Conservation (phyloP, 2,888 invertebrate species). For the Athetis lepigone region DNA sequence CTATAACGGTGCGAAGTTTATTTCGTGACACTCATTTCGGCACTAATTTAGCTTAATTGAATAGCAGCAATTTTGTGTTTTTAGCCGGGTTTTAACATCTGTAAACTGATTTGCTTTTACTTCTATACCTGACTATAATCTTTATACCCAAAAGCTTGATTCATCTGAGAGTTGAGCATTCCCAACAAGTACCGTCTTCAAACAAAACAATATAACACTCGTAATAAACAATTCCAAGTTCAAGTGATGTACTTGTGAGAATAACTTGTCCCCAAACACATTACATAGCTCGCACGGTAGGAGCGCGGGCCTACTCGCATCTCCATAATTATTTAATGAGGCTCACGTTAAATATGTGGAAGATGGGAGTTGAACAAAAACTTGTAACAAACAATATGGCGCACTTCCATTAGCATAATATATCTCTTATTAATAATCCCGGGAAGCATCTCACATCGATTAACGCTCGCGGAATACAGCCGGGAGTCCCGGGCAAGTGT, state of each 20-base stretch:
- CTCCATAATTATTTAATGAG: conserved; percentile 47
- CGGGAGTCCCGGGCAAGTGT: conserved; percentile 35
- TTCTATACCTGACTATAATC: too few species aligned
- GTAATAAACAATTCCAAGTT: not conserved
- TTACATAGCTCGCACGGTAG: conserved; percentile 5
- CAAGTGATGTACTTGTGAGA: not conserved
- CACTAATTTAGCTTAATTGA: conserved; percentile 19
- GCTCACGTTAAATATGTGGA: conserved; percentile 52
- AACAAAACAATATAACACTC: too few species aligned
- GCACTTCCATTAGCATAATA: conserved; percentile 61
- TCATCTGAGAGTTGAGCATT: too few species aligned
- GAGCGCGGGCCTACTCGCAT: conserved; percentile 23
- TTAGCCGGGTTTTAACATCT: not conserved
- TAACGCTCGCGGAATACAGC: conserved; percentile 49
- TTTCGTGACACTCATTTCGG: conserved; percentile 22
- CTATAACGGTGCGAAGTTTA: not conserved
- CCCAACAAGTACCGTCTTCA: too few species aligned
- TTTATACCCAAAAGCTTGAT: too few species aligned
- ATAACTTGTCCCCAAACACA: not conserved
- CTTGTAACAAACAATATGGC: conserved; percentile 60
- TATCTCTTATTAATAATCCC: conserved; percentile 63
- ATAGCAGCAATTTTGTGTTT: conserved; percentile 3
- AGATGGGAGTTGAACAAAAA: conserved; percentile 54
- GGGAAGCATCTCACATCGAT: conserved; percentile 53
- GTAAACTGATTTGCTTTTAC: too few species aligned